phyloP scores from a whole-genome alignment of 30 jellyfish, hydroid and myxozoan genomes.

The Aurelia coerulea region DNA sequence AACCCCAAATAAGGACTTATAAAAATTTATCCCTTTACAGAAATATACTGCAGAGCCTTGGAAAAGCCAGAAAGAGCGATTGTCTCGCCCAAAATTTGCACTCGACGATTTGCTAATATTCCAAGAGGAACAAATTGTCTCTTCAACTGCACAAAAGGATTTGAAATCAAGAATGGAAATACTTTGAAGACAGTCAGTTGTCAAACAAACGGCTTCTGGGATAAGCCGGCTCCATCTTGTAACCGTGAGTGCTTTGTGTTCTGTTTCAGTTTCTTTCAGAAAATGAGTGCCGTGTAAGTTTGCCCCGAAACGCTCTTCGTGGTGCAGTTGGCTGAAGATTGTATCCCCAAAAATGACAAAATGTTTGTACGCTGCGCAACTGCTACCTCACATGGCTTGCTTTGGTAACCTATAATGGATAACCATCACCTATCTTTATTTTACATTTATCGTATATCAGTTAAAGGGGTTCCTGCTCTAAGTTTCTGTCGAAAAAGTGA shows the following conservation, averaged over 20 bases:
- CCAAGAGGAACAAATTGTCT: constrained; percentile 76
- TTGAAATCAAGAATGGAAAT: constrained; percentile 55
- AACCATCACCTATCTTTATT: too few relatives aligned
- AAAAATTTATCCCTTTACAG: constrained; percentile 18
- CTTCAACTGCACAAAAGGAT: constrained; percentile 85
- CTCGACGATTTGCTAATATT: constrained; percentile 79
- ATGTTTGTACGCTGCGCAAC: too few relatives aligned
- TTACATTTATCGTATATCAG: too few relatives aligned
- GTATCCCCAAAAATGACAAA: too few relatives aligned
- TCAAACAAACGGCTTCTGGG: constrained; percentile 90
- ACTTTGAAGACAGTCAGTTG: constrained; percentile 55
- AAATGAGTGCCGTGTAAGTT: too few relatives aligned
- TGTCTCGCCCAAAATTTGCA: constrained; percentile 83
- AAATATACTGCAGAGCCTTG: constrained; percentile 85
- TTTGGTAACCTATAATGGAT: too few relatives aligned
- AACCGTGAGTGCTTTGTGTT: constrained; percentile 67
- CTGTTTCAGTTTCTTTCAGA: not conserved
- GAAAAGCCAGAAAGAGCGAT: constrained; percentile 77
- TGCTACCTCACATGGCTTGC: too few relatives aligned
- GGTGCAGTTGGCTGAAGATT: too few relatives aligned
- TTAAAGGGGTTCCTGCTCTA: too few relatives aligned
- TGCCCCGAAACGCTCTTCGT: too few relatives aligned
- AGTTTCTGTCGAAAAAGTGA: too few relatives aligned
- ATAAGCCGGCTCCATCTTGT: constrained; percentile 84
- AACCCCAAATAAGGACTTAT: too few relatives aligned